These are phyloP conservation scores for Staurois parvus DNA, from an alignment of 2,797 vertebrate genomes.

Conservation along the genomic window DNA sequence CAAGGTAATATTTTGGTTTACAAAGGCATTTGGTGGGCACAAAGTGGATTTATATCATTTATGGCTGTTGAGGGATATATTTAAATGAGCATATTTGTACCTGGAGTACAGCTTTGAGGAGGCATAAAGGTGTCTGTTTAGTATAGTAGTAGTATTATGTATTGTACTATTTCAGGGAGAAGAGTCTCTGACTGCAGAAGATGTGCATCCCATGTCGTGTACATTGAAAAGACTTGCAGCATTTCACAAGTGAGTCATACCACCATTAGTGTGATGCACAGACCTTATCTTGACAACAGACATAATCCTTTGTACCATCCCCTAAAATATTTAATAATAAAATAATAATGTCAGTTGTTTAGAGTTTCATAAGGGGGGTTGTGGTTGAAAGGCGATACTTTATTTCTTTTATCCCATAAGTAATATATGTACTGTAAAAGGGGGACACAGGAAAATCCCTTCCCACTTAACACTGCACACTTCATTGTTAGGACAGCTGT, in stretches of 20 bases:
- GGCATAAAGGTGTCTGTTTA: not conserved
- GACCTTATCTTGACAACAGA: too few relatives aligned
- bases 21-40: too few relatives aligned
- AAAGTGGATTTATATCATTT: too few relatives aligned
- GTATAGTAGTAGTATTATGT: not conserved
- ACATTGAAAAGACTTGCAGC: conserved; percentile 82
- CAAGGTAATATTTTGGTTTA: too few relatives aligned
- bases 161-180: conserved; percentile 72
- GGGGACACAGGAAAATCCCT: not conserved
- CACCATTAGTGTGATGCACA: not conserved
- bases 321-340: too few relatives aligned
- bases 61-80: too few relatives aligned
- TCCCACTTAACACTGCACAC: not conserved
- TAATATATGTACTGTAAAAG: not conserved
- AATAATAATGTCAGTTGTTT: not conserved
- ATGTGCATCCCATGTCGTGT: conserved; percentile 70
- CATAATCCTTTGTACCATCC: too few relatives aligned
- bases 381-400: not conserved
- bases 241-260: conserved; percentile 86
- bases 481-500: not conserved
- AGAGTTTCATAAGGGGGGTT: not conserved
- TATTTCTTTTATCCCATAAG: not conserved
- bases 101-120: too few relatives aligned
- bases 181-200: conserved; percentile 68
- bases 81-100: too few relatives aligned